Conservation (phyloP, 2,888 invertebrate species). For the Dione vanillae region DNA sequence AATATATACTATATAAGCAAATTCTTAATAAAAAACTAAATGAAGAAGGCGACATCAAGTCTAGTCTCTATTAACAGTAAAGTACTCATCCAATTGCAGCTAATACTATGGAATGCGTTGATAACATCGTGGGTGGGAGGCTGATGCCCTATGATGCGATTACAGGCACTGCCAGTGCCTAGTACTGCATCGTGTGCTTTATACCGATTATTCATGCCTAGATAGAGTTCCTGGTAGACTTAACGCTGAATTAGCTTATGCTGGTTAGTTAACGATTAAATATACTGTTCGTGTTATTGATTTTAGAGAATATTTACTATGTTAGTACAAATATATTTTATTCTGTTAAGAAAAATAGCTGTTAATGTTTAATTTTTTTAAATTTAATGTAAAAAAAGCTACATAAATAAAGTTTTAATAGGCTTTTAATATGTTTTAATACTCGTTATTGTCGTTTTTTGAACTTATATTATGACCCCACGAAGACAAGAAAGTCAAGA, state of each 20-base stretch:
- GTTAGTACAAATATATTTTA: neutral
- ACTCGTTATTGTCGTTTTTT: too few species aligned
- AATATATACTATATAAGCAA: neutral
- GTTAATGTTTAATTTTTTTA: too few species aligned
- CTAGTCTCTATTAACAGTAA: conserved; percentile 12
- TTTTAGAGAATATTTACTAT: neutral
- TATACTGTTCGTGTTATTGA: neutral
- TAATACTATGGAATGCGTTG: conserved; percentile 52
- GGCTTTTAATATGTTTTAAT: neutral
- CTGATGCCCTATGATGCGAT: conserved; percentile 48
- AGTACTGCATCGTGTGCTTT: conserved; percentile 8
- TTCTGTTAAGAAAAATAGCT: neutral
- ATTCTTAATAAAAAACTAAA: neutral
- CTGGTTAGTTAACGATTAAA: neutral
- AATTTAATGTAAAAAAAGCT: neutral
- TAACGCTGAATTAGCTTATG: neutral
- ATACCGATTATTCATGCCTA: conserved; percentile 16
- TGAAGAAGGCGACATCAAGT: neutral
- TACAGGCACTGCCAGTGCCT: conserved; percentile 24
- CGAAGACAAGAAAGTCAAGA: neutral
- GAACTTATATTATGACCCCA: too few species aligned
- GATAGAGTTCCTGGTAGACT: conserved; percentile 15
- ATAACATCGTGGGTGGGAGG: conserved; percentile 52
- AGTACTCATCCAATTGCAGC: conserved; percentile 47
- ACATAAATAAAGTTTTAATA: neutral